A percentile compares a stretch with the other conserved stretches of the same genome.
Conservation (phyloP, 1,140 invertebrate species). For the Pemphigus obesinymphae region DNA sequence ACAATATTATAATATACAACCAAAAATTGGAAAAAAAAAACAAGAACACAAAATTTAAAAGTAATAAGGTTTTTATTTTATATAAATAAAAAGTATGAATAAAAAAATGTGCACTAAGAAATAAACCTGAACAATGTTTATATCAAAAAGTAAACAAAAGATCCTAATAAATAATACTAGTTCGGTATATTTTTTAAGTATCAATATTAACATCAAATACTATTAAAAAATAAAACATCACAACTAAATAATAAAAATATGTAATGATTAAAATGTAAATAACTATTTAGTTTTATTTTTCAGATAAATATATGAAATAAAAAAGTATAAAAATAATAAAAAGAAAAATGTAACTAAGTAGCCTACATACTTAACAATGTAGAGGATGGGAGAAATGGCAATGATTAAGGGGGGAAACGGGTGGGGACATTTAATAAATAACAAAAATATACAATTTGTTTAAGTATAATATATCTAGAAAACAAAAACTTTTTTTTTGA, state of each 20-base stretch:
- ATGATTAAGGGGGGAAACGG: slow-evolving; percentile 1
- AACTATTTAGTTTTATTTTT: slow-evolving; percentile 35
- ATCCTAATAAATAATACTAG: slow-evolving; percentile 42
- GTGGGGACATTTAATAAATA: slow-evolving; percentile 40
- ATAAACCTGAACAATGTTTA: slow-evolving; percentile 41
- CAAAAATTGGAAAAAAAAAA: slow-evolving; percentile 30
- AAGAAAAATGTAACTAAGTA: slow-evolving; percentile 36
- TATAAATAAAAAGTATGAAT: slow-evolving; percentile 38
- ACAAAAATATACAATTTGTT: slow-evolving; percentile 42
- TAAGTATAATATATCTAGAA: slow-evolving; percentile 42
- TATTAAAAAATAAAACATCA: slow-evolving; percentile 42
- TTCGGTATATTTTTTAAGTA: slow-evolving; percentile 41
- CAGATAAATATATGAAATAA: slow-evolving; percentile 42
- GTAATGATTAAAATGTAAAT: slow-evolving; percentile 42
- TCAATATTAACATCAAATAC: slow-evolving; percentile 41
- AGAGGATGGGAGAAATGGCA: not conserved
- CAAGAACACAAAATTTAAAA: slow-evolving; percentile 37
- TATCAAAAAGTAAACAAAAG: slow-evolving; percentile 40
- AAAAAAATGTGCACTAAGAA: slow-evolving; percentile 42
- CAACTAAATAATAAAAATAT: slow-evolving; percentile 42
- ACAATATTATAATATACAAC: slow-evolving; percentile 24
- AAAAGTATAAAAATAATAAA: slow-evolving; percentile 41
- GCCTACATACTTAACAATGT: slow-evolving; percentile 41
- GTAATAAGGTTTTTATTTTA: slow-evolving; percentile 29
- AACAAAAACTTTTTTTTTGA: slow-evolving; percentile 37